phyloP scores from a whole-genome alignment of 2,797 vertebrate species.

The Pyrocephalus nanus region DNA sequence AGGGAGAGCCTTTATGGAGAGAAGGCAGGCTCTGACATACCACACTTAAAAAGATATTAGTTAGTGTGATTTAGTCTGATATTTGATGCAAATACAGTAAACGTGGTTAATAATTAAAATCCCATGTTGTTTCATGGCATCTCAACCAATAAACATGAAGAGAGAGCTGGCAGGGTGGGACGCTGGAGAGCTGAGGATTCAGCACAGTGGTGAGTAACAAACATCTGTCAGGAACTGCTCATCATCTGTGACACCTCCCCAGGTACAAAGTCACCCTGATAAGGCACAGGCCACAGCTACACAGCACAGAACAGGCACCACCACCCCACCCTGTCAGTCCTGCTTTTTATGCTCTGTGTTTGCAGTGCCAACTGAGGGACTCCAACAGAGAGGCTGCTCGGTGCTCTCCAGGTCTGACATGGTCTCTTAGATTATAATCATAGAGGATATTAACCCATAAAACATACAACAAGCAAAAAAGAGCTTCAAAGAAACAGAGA shows the following conservation, averaged over 20 bases:
- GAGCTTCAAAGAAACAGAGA: conserved; percentile 54
- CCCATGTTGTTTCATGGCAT: background rate
- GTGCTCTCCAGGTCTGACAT: background rate
- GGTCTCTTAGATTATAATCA: background rate
- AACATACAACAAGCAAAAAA: background rate
- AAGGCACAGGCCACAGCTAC: background rate
- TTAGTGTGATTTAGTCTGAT: background rate
- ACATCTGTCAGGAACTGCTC: background rate
- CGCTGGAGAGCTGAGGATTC: background rate
- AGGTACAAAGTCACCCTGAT: background rate
- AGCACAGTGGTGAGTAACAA: background rate
- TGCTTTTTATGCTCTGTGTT: background rate
- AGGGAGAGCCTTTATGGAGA: background rate
- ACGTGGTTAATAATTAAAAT: background rate
- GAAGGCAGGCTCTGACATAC: background rate
- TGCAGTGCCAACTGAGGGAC: background rate
- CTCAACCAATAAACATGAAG: background rate
- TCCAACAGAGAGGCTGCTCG: background rate
- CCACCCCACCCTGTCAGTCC: fast-evolving
- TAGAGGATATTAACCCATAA: background rate
- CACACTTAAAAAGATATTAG: background rate
- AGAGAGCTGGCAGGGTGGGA: background rate
- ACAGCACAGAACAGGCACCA: background rate
- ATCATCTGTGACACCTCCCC: background rate
- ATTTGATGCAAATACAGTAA: background rate